Base-by-base conservation (phyloP, 2,113 vertebrate species). In the Erpornis zantholeuca region DNA sequence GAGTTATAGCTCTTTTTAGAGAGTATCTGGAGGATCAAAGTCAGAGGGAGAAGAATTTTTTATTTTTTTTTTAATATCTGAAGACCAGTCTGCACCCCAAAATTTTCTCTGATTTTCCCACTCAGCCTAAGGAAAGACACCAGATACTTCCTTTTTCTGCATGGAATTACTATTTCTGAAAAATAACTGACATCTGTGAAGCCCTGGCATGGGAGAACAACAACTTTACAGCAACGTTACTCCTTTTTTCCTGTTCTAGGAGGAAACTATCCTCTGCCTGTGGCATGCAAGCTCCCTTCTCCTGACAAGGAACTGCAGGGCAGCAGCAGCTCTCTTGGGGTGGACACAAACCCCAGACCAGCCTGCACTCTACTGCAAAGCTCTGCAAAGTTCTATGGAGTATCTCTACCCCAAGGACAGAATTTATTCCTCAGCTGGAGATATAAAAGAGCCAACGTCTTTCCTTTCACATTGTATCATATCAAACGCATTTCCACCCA, bases 271-370 rank as follows among this genome's bases (percentile, higher is more conserved):
- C 17, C n/a, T 40, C 63, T 72, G 44, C 18, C 28, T 60, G 3
- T 1, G 6, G 53, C 53, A 21, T 0, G 0, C 0, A 8, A 61
- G 11, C 6, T 65, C 53, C 22, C 28, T 13, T 5, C 28, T 50
- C 33, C 52, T 28, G 28, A 12, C 20, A 24, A 40, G 56, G 6
- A 57, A 14, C 35, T 28, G 24, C 22, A 33, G 53, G 31, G 8
- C 47, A 57, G 40, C 8, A 42, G 68, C 4, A n/a, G 64, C 38
- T 12, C 5, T 3, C 36, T 27, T 8, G 1, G 25, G 6, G 33
- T 42, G 72, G 47, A 17, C 10, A 2, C 60, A 73, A 42, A 27
- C 23, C 54, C 29, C 18, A 44, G 64, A n/a, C 3, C 38, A 59
- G 47, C 29, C 21, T 28, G 19, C 4, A 5, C 45, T 21, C 61